Evolutionary conservation across 2,888 invertebrate species (phyloP).

Genomic region (Dromius quadrimaculatus): DNA sequence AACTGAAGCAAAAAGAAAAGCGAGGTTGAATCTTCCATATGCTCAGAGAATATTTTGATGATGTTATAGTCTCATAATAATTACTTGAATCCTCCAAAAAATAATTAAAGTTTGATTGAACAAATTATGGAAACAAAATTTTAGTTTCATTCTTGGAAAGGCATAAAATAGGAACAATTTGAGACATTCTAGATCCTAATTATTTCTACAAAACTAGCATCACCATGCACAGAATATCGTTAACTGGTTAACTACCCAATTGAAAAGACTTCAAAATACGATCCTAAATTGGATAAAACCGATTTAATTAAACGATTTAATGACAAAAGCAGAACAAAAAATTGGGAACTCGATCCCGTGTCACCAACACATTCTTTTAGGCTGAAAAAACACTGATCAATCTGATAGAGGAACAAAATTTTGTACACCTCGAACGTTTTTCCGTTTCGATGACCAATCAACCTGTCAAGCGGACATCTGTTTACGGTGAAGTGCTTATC

Average conservation of each 20-base stretch:
- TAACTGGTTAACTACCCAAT: slow-evolving; percentile 19
- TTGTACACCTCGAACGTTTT: slow-evolving; percentile 30
- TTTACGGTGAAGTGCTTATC: slow-evolving; percentile 1
- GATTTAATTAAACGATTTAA: slow-evolving; percentile 46
- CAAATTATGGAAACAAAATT: too few species aligned
- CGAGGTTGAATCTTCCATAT: not conserved
- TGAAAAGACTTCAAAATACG: slow-evolving; percentile 22
- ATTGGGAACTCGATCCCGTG: slow-evolving; percentile 28
- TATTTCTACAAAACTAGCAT: slow-evolving; percentile 4
- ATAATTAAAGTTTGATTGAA: too few species aligned
- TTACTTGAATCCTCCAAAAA: not conserved
- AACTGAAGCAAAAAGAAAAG: slow-evolving; percentile 37
- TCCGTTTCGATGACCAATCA: slow-evolving; percentile 15
- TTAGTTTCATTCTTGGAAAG: too few species aligned
- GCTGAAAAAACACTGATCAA: slow-evolving; percentile 23
- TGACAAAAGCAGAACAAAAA: slow-evolving; percentile 34
- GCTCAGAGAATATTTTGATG: slow-evolving; percentile 7
- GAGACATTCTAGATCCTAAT: slow-evolving; percentile 1
- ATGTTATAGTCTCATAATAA: not conserved
- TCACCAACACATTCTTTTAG: slow-evolving; percentile 28
- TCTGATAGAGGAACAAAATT: slow-evolving; percentile 40
- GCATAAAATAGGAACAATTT: slow-evolving; percentile 12
- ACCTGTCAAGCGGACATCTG: not conserved
- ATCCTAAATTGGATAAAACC: slow-evolving; percentile 40
- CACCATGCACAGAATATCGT: slow-evolving; percentile 12